These are phyloP conservation scores for Diglossa cyanea DNA, from an alignment of 2,797 vertebrate genomes.

Conservation along the genomic window DNA sequence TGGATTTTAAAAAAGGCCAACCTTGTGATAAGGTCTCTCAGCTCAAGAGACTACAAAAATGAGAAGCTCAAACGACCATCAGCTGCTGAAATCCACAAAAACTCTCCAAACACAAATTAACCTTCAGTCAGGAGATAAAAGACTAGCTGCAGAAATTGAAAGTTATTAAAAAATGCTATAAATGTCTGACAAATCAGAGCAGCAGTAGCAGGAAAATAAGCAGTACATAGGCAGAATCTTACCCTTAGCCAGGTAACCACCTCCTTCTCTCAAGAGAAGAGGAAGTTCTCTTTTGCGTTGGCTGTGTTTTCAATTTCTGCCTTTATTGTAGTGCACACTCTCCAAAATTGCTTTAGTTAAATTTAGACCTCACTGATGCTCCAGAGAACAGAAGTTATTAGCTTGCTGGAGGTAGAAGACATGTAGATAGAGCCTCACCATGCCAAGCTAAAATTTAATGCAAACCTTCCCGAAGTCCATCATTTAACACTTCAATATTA, in stretches of 20 bases:
- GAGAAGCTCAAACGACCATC: slow-evolving; percentile 40
- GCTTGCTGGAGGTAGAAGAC: background rate
- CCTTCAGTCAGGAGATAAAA: slow-evolving; percentile 62
- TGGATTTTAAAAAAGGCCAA: slow-evolving; percentile 3
- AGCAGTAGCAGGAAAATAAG: slow-evolving; percentile 31
- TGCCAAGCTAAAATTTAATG: background rate
- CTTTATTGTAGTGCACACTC: background rate
- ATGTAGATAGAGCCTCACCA: background rate
- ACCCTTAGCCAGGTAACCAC: slow-evolving; percentile 8
- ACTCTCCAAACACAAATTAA: slow-evolving; percentile 61
- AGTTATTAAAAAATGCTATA: background rate
- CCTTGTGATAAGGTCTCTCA: slow-evolving; percentile 40
- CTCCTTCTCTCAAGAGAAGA: background rate
- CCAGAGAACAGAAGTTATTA: background rate
- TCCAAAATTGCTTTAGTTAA: slow-evolving; percentile 26
- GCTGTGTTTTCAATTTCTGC: background rate
- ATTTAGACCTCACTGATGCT: background rate
- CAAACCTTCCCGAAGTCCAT: background rate
- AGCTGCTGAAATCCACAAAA: slow-evolving; percentile 50
- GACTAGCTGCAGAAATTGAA: slow-evolving; percentile 20
- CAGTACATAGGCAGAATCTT: background rate
- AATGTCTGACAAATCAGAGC: slow-evolving; percentile 37
- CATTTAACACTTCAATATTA: background rate
- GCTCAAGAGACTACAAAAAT: slow-evolving; percentile 28
- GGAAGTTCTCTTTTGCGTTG: background rate